Percentiles rank a stretch among this genome's conserved stretches.
These are phyloP conservation scores for Sciurus vulgaris DNA, from an alignment of 2,797 vertebrate genomes.

Conservation along the genomic window DNA sequence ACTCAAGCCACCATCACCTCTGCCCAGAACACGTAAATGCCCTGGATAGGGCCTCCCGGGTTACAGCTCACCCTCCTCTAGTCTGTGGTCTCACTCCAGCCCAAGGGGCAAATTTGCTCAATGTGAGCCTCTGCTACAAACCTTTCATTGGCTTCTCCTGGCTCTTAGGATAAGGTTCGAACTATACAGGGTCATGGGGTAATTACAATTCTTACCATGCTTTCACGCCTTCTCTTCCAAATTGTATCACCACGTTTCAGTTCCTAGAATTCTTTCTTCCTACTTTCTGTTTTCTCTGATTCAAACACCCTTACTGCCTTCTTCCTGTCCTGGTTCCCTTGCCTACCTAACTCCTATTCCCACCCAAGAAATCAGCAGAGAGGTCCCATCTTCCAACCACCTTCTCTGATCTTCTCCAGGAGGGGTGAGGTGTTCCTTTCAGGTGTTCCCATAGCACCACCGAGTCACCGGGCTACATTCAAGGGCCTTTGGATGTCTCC, in stretches of 20 bases:
- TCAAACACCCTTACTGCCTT: not conserved
- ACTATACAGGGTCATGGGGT: not conserved
- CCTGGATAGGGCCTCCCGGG: fast-evolving
- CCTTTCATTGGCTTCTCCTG: not conserved
- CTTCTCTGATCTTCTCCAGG: not conserved
- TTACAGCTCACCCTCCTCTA: not conserved
- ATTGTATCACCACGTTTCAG: not conserved
- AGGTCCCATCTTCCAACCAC: not conserved
- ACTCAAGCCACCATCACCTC: not conserved
- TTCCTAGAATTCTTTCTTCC: constrained; percentile 67
- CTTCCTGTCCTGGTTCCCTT: not conserved
- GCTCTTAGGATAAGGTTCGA: not conserved
- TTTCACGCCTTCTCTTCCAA: not conserved
- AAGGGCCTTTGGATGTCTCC: not conserved
- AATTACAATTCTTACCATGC: not conserved
- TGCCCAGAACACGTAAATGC: fast-evolving
- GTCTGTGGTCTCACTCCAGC: not conserved
- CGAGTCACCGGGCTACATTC: not conserved
- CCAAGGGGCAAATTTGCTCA: not conserved
- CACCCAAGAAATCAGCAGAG: not conserved
- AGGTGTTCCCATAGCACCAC: not conserved
- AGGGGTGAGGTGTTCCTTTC: not conserved
- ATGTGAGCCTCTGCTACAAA: not conserved
- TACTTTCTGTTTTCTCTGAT: not conserved
- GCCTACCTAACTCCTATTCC: not conserved